Evolutionary conservation across 2,888 invertebrate species (phyloP).

Genomic region (Adineta ricciae): DNA sequence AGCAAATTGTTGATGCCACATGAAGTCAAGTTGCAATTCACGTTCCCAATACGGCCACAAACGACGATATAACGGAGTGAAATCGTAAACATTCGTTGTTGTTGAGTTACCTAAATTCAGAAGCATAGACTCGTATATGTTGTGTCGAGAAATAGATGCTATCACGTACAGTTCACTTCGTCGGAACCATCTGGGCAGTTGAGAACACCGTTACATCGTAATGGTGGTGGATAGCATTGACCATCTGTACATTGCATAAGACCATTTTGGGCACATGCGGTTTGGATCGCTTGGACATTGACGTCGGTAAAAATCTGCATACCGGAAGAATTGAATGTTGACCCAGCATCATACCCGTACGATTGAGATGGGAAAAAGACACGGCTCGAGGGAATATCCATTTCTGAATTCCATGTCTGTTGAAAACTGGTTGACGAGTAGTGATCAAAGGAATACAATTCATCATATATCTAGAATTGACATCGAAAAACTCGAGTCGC

Average conservation of each 20-base stretch:
- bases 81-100: not conserved
- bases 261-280: not conserved
- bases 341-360: constrained; percentile 22
- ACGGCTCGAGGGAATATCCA: not conserved
- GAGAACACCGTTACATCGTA: constrained; percentile 65
- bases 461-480: constrained; percentile 34
- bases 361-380: constrained; percentile 10
- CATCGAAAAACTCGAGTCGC: not conserved
- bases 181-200: constrained; percentile 57
- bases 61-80: constrained; percentile 7
- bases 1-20: constrained; percentile 33
- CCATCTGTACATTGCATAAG: constrained; percentile 36
- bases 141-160: not conserved
- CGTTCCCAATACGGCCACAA: constrained; percentile 17
- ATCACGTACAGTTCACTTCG: not conserved
- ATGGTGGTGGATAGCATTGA: constrained; percentile 64
- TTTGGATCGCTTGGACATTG: constrained; percentile 36
- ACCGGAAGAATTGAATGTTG: constrained; percentile 57
- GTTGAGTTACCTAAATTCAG: not conserved
- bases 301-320: constrained; percentile 82
- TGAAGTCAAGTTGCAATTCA: constrained; percentile 25
- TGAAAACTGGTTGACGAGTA: constrained; percentile 43
- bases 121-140: not conserved
- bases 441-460: constrained; percentile 44
- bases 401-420: constrained; percentile 40